Percentiles rank a stretch among this genome's conserved stretches.
Evolutionary conservation across 2,797 vertebrate species (phyloP).

Genomic region (Allobates femoralis): DNA sequence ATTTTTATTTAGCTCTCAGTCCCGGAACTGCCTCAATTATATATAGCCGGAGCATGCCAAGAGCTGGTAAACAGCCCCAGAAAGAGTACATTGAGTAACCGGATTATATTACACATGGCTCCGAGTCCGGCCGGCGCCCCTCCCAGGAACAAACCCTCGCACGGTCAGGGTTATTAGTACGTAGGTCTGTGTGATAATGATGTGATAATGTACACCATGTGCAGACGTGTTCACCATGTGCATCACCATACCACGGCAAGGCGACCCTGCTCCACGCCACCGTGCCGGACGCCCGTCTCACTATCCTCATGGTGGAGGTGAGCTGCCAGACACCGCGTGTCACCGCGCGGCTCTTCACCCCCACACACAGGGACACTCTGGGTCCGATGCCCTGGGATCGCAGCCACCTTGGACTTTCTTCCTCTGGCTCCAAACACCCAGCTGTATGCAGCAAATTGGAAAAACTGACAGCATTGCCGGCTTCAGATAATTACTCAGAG

Average conservation of each 20-base stretch:
- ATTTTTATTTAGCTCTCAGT: constrained; percentile 52
- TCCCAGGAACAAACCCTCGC: constrained; percentile 14
- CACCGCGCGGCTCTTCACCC: constrained; percentile 46
- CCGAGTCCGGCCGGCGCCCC: constrained; percentile 26
- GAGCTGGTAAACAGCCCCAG: constrained; percentile 51
- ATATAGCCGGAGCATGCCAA: constrained; percentile 41
- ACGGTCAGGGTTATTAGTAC: background rate
- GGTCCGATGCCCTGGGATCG: constrained; percentile 64
- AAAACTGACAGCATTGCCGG: constrained; percentile 75
- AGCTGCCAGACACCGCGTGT: constrained; percentile 42
- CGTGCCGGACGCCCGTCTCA: constrained; percentile 4
- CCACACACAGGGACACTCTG: constrained; percentile 58
- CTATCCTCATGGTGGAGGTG: constrained; percentile 29
- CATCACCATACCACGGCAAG: too few species aligned
- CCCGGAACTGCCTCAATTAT: constrained; percentile 51
- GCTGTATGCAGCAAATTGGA: constrained; percentile 71
- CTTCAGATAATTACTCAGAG: constrained; percentile 72
- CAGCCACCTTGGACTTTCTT: constrained; percentile 68
- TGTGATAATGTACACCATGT: background rate
- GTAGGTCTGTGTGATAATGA: background rate
- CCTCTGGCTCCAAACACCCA: constrained; percentile 70
- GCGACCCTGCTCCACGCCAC: constrained; percentile 23
- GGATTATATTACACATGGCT: constrained; percentile 41
- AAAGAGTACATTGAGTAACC: constrained; percentile 54
- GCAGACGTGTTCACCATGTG: background rate